phyloP scores from a whole-genome alignment of 2,888 invertebrate species.

The Ptychoptera albimana region DNA sequence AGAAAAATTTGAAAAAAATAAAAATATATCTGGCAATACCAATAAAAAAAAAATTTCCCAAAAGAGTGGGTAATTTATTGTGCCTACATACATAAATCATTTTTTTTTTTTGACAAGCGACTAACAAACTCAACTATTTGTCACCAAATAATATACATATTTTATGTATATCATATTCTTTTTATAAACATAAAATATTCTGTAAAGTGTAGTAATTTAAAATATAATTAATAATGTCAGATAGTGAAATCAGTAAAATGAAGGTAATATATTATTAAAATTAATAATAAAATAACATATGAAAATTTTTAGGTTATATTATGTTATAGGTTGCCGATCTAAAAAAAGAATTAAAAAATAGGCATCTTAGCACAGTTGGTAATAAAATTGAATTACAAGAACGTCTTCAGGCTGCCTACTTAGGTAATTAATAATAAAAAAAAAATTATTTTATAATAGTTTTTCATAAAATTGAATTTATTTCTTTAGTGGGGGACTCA shows the following conservation, averaged over 20 bases:
- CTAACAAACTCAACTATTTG: too few relatives aligned
- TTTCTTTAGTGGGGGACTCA: conserved; percentile 22
- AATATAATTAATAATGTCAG: conserved; percentile 19
- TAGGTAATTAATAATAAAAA: conserved; percentile 30
- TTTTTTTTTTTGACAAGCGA: too few relatives aligned
- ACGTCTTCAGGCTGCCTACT: conserved; percentile 49
- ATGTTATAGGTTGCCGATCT: conserved; percentile 58
- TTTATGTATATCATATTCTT: not conserved
- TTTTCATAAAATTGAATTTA: not conserved
- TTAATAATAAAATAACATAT: not conserved
- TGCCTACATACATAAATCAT: too few relatives aligned
- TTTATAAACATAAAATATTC: too few relatives aligned
- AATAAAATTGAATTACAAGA: conserved; percentile 71
- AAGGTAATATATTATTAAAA: conserved; percentile 17
- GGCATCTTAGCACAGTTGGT: conserved; percentile 56
- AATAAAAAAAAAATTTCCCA: too few relatives aligned
- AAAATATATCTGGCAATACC: too few relatives aligned
- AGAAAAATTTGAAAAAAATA: too few relatives aligned
- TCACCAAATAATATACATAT: too few relatives aligned
- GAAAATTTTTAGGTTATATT: conserved; percentile 5
- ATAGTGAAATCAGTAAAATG: conserved; percentile 28
- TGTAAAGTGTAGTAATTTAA: not conserved
- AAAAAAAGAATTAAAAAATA: conserved; percentile 62
- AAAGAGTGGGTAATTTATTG: too few relatives aligned
- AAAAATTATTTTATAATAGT: conserved; percentile 5